Conservation (phyloP, 2,888 invertebrate genomes). For the Criorhina ranunculi region DNA sequence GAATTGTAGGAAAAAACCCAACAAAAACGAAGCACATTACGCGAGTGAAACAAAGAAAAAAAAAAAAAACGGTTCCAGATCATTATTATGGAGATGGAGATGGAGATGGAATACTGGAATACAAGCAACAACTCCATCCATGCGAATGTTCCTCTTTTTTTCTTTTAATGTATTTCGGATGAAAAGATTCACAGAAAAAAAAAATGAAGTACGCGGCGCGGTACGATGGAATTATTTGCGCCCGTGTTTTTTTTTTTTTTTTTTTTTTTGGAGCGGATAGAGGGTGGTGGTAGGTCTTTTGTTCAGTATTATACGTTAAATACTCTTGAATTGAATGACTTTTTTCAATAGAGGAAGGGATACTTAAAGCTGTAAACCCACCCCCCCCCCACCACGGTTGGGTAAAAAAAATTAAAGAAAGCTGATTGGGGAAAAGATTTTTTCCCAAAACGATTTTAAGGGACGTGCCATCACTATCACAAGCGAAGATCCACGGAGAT, state of each 20-base stretch:
- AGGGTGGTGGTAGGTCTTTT: too few relatives aligned
- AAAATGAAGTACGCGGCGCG: slow-evolving; percentile 34
- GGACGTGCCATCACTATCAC: too few relatives aligned
- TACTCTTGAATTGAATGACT: too few relatives aligned
- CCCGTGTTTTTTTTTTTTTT: not conserved
- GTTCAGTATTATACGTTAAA: too few relatives aligned
- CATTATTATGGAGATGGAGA: slow-evolving; percentile 56
- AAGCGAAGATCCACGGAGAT: too few relatives aligned
- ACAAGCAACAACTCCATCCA: slow-evolving; percentile 48
- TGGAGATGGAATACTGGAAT: slow-evolving; percentile 18
- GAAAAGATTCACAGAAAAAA: slow-evolving; percentile 53
- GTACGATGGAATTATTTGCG: slow-evolving; percentile 20
- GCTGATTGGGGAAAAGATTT: too few relatives aligned
- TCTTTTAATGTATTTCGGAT: slow-evolving; percentile 49
- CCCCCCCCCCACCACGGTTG: too few relatives aligned
- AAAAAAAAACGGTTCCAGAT: slow-evolving; percentile 37
- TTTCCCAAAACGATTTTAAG: too few relatives aligned
- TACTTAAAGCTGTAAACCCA: too few relatives aligned
- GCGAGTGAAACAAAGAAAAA: slow-evolving; percentile 45
- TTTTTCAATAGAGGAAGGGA: too few relatives aligned
- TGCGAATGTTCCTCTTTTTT: slow-evolving; percentile 56
- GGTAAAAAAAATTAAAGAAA: too few relatives aligned
- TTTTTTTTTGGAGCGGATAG: too few relatives aligned
- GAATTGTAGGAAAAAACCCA: slow-evolving; percentile 9
- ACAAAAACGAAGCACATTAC: slow-evolving; percentile 22